Base-by-base conservation (phyloP, 1,140 invertebrate species). In the Pollicipes pollicipes region DNA sequence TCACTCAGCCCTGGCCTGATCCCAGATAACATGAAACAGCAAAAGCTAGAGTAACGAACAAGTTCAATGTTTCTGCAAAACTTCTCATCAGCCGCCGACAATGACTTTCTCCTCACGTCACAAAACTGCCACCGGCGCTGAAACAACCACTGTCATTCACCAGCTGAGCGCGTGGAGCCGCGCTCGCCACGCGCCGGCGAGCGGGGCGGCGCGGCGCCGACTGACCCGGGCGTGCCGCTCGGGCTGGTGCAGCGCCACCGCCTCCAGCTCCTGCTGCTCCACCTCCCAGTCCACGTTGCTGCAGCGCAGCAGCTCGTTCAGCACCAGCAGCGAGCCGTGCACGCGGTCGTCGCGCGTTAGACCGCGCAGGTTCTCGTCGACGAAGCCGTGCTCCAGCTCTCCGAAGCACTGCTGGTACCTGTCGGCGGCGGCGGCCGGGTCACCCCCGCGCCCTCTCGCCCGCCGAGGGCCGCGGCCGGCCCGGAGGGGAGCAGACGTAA, bases 201-300 rank as follows among this genome's bases (percentile, higher is more conserved):
- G n/a, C n/a, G n/a, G n/a, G n/a, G n/a, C n/a, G n/a, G n/a, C n/a
- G 78, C 98, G 94, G 78, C 98, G 95, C 78, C 98, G 97, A 79
- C 97, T 97, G 64, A 94, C 83, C 69, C 93, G 92, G 83, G 96
- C 91, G 21, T 95, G 95, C 70, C 93, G 95, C 81, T 96, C 89
- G 79, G 98, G 93, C 45, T 98, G 80, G 79, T 98, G 95, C 3
- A 91, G 95, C 16, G 98, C 80, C 74, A 97, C 88, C 83, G 97
- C 73, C 29, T 80, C 78, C 2, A 95, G 78, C n/a, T 84, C 81
- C 70, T 87, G 86, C 74, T 93, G 91, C 72, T 87, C 86, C 29
- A 84, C 83, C 78, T 95, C 96, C 87, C 93, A 95, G 68, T 87
- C 84, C 3, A 90, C 85, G 82, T 98, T 96, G 68, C 92, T 90